Percentiles rank a stretch among this genome's conserved stretches.
These are phyloP conservation scores for Clarias macrocephalus DNA, from an alignment of 2,113 vertebrate species.

Conservation along the genomic window DNA sequence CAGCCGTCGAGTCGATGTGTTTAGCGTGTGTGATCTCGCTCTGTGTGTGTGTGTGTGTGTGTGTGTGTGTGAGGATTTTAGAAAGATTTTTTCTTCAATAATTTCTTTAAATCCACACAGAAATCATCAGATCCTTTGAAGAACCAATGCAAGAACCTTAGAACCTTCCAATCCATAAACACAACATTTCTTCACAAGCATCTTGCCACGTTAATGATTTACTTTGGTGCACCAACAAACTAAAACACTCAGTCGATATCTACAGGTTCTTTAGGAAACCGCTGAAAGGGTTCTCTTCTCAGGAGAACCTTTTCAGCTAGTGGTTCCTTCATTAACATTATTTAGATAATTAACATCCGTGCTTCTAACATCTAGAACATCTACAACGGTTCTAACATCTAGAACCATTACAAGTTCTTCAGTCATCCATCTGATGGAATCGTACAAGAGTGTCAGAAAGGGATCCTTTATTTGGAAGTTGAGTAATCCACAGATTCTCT, in stretches of 20 bases:
- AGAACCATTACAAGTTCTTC: neutral
- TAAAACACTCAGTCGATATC: neutral
- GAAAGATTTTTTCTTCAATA: neutral
- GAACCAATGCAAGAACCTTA: neutral
- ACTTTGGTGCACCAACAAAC: neutral
- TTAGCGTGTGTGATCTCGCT: slow-evolving; percentile 5
- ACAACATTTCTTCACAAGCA: neutral
- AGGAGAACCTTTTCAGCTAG: neutral
- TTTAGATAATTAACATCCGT: neutral
- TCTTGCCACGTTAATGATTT: neutral
- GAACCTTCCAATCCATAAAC: neutral
- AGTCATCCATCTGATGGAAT: neutral
- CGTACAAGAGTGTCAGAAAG: neutral
- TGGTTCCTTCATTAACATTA: neutral
- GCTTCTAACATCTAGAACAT: neutral
- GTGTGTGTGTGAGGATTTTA: neutral
- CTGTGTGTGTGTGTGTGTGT: neutral
- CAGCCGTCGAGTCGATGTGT: slow-evolving; percentile 24
- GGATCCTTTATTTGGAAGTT: neutral
- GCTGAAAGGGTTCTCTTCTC: neutral
- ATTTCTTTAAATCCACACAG: neutral
- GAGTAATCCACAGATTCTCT: neutral
- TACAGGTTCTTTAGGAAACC: neutral
- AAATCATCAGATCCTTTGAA: neutral
- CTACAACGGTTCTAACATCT: too few species aligned